Base-by-base conservation (phyloP, 2,888 invertebrate genomes). In the Nowickia ferox region DNA sequence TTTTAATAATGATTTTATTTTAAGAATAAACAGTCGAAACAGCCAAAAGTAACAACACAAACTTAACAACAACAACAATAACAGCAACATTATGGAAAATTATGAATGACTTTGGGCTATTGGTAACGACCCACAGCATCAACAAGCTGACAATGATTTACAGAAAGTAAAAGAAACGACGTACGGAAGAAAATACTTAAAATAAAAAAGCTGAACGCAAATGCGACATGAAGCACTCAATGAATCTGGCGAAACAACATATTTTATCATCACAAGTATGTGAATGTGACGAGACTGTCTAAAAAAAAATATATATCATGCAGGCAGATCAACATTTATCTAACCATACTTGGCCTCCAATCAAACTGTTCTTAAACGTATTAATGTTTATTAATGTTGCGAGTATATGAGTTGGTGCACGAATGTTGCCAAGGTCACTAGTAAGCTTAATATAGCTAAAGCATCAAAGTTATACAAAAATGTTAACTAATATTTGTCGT, bases 61-160 rank as follows among this genome's bases (percentile, higher is more conserved):
- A 30, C 42, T 74, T 17, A 42, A n/a, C 22, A 22, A 22, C 1
- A 30, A 30, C 30, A 30, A 30, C 6, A 30, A 30, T 6, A 30
- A 30, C 30, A 30, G 59, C 57, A 74, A 44, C 19, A 75, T 61
- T 63, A 59, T 53, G 74, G 72, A 85, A 87, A 87, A 87, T 88
- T 88, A 88, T 88, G 87, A 88, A 88, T 88, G 87, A 80, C 88
- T 88, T 46, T 85, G 86, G 87, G 88, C 88, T 74, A 87, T 87
- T 86, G 80, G 71, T 85, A 83, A 80, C 86, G 72, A 82, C 74
- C 59, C 53, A 66, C 44, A 66, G 63, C 65, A 59, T 30, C 17
- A 71, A 65, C 22, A 48, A 51, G 68, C 38, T 15, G 5, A 19
- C 53, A 65, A 71, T 19, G 17, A 55, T 44, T 42, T 74, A 51